Base-by-base conservation (phyloP, 2,888 invertebrate species). In the Darwinula stevensoni region DNA sequence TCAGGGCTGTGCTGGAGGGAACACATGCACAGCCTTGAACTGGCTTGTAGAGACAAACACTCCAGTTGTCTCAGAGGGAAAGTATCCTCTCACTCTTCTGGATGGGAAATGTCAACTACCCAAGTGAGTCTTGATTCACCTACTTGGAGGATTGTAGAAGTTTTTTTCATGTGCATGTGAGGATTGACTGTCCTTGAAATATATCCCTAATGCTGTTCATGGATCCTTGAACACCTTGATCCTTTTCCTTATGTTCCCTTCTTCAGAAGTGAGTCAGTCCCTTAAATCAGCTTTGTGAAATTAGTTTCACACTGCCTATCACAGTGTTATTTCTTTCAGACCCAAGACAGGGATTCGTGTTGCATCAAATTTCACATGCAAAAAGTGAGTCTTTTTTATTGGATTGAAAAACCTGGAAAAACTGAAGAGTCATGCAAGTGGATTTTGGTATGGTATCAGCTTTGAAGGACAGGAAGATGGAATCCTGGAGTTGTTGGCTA, bases 1-100 rank as follows among this genome's bases (percentile, higher is more conserved):
- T 50, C 57, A 58, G 37, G 78, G 75, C 0, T 78, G 78, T 49
- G 50, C 58, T 1, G 78, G 78, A 14, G 78, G 78, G 17, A 73
- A 76, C 48, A 68, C 69, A 40, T 76, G 75, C 42, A 52, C 59
- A n/a, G 58, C 76, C 1, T 53, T 76, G 0, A 51, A 60, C n/a
- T 78, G 76, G 76, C 46, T 78, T 38, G 44, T 53, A 12, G 43
- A 53, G 29, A 58, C 59, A 33, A 55, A 63, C 35, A 51, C 64
- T 2, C 49, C 54, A 1, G 51, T 76, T 26, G 47, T 59, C 27
- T 48, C 51, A 1, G 66, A 66, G 33, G 45, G 47, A 11, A 51
- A 56, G 31, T 76, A 76, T 49, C 73, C 74, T 0, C 51, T 57
- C 13, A 45, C 42, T 22, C 46, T 47, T 35, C 36, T 39, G 13